Evolutionary conservation across 2,113 vertebrate genomes (phyloP), one percentile per base, ranked within the genome.

Genomic region (Catagonus wagneri): DNA sequence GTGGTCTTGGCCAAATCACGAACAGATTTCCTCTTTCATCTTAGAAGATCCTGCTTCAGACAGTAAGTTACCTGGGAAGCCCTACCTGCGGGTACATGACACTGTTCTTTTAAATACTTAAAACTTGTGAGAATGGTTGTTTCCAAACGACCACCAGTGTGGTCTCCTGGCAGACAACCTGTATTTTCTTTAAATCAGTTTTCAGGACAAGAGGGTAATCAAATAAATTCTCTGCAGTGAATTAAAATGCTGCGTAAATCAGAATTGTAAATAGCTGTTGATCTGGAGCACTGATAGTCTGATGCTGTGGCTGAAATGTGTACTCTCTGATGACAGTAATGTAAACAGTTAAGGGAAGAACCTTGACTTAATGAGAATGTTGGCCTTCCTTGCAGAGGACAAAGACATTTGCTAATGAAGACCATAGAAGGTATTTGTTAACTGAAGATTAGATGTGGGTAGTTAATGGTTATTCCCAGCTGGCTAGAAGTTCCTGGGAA

Each of bases 401-500:
- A 80, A 63, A 91, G 95, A 66, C 89, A 60, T 96, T 96, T 93
- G 83, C 92, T 99, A 97, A 98, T 97, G 97, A 98, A 96, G 90
- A 86, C 93, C 65, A 52, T 95, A 95, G 97, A 93, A 88, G 71
- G 76, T 95, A 14, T 83, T 76, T 44, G 94, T 98, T 98, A 98
- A 93, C 68, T 72, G 92, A 97, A 97, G 97, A 95, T 98, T 97
- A 96, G 96, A 90, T 80, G 95, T 76, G 92, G 95, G 69, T 36
- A 63, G 61, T 34, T 84, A 16, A 13, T 96, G 95, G 74, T 86
- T 92, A 68, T 97, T 98, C 97, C 88, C 98, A 98, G 98, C 98
- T 97, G 98, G 85, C 44, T 83, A 32, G 61, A 96, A 52, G 95
- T 98, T 96, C 96, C 98, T 98, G 97, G 98, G 98, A 98, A 98